Percentiles rank a stretch among this genome's conserved stretches.
These are phyloP conservation scores for Drosophila watanabei DNA, from an alignment of 1,140 invertebrate species.

Conservation along the genomic window DNA sequence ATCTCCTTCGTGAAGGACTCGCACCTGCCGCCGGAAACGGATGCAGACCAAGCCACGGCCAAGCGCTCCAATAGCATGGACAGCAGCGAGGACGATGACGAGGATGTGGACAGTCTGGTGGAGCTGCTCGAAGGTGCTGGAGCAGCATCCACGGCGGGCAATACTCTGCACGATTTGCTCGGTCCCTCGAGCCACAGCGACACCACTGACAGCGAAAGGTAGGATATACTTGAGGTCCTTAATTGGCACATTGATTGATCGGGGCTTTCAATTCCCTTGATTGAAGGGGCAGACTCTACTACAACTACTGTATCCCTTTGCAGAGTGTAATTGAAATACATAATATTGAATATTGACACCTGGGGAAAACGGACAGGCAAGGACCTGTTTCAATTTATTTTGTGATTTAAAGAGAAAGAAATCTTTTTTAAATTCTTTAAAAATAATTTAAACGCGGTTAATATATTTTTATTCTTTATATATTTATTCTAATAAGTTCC, in stretches of 20 bases:
- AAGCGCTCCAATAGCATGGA: conserved; percentile 58
- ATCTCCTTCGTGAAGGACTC: conserved; percentile 78
- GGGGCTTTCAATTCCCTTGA: background rate
- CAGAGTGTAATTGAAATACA: conserved; percentile 3
- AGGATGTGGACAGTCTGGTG: conserved; percentile 64
- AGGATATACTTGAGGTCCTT: conserved; percentile 7
- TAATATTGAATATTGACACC: conserved; percentile 1
- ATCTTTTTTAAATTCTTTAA: too few relatives aligned
- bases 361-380: background rate
- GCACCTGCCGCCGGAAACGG: conserved; percentile 36
- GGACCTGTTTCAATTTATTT: background rate
- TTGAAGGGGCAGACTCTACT: background rate
- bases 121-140: conserved; percentile 49
- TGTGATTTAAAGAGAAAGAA: background rate
- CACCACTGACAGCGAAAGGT: conserved; percentile 68
- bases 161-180: conserved; percentile 63
- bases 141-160: conserved; percentile 46
- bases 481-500: too few relatives aligned
- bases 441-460: too few relatives aligned
- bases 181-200: conserved; percentile 53
- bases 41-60: conserved; percentile 20
- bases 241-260: conserved; percentile 21
- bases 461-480: too few relatives aligned
- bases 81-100: conserved; percentile 72
- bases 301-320: too few relatives aligned